A percentile compares a stretch with the other conserved stretches of the same genome.
phyloP scores from a whole-genome alignment of 2,888 invertebrate genomes.

The Cyclophora punctaria region DNA sequence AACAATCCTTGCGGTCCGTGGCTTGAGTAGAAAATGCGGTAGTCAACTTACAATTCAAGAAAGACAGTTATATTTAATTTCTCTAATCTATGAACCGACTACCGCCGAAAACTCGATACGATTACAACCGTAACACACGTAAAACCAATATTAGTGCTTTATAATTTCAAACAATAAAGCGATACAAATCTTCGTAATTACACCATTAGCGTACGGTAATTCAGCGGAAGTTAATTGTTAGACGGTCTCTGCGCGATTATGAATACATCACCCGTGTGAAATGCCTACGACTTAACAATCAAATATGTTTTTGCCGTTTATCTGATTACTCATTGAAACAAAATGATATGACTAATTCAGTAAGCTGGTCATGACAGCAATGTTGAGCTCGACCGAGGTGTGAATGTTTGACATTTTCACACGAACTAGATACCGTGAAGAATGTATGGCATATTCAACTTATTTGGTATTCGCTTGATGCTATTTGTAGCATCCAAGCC shows the following conservation, averaged over 20 bases:
- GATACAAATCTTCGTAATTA: conserved; percentile 50
- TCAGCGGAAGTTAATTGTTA: conserved; percentile 61
- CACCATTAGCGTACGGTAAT: conserved; percentile 47
- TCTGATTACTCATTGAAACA: conserved; percentile 43
- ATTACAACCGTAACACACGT: conserved; percentile 14
- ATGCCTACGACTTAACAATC: conserved; percentile 34
- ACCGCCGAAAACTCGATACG: conserved; percentile 19
- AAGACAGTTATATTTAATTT: too few species aligned
- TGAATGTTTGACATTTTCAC: background rate
- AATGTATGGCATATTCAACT: background rate
- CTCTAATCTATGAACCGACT: too few species aligned
- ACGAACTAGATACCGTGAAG: background rate
- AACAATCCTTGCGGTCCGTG: too few species aligned
- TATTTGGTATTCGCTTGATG: background rate
- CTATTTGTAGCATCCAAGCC: too few species aligned
- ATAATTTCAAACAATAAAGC: conserved; percentile 35
- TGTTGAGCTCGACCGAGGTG: too few species aligned
- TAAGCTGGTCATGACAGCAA: background rate
- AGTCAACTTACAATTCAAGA: too few species aligned
- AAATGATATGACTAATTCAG: conserved; percentile 30
- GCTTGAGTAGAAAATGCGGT: too few species aligned
- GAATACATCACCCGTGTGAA: conserved; percentile 56
- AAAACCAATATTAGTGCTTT: conserved; percentile 21
- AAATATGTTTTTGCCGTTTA: conserved; percentile 35
- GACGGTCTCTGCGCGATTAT: conserved; percentile 40